Conservation (phyloP, 2,888 invertebrate species). For the Agrotis clavis region DNA sequence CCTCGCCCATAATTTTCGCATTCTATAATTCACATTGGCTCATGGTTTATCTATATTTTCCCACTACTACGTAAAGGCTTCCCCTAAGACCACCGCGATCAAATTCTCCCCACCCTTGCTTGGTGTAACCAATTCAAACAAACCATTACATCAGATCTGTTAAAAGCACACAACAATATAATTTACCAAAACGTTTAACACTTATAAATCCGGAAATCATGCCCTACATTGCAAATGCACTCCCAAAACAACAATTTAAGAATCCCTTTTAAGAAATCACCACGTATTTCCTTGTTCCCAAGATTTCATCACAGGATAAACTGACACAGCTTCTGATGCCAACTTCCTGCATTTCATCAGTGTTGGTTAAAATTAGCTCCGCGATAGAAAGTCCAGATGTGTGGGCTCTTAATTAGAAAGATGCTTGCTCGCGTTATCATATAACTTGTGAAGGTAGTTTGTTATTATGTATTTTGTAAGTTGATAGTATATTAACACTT, state of each 20-base stretch:
- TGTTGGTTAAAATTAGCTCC: conserved; percentile 53
- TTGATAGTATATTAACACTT: background rate
- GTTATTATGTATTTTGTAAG: background rate
- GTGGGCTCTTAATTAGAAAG: conserved; percentile 48
- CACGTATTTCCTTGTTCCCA: conserved; percentile 43
- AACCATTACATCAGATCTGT: background rate
- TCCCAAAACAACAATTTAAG: conserved; percentile 26
- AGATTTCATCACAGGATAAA: conserved; percentile 35
- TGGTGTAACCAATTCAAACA: background rate
- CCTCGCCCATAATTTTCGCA: no score
- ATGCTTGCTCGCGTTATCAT: conserved; percentile 30
- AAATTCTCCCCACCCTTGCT: no score
- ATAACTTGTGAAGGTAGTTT: conserved; percentile 2
- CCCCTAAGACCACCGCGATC: no score
- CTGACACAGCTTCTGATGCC: conserved; percentile 34
- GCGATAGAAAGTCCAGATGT: conserved; percentile 43
- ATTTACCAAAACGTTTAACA: conserved; percentile 9
- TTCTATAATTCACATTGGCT: no score
- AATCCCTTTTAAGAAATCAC: conserved; percentile 18
- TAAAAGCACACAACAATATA: conserved; percentile 15
- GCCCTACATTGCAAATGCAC: conserved; percentile 20
- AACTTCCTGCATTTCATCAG: conserved; percentile 56
- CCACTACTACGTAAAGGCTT: no score
- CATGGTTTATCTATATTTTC: no score
- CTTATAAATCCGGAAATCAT: conserved; percentile 37